Evolutionary conservation across 2,797 vertebrate species (phyloP), one percentile per base, ranked within the genome.

Genomic region (Pipistrellus nathusii): DNA sequence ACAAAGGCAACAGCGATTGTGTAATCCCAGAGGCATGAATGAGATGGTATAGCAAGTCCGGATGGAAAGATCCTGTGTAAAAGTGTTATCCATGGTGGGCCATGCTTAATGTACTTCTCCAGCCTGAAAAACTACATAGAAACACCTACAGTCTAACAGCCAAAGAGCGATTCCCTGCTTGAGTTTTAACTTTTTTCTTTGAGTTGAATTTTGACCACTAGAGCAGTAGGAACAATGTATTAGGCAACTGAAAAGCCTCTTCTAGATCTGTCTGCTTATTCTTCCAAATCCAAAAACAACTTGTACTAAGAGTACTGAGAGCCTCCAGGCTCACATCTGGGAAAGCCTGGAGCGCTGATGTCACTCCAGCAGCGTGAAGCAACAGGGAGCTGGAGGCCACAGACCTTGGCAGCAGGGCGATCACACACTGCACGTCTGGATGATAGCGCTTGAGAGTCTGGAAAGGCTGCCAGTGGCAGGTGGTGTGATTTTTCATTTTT

Each of bases 321-420:
- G 35, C 51, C 53, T 84, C 46, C 6, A 30, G 62, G 72, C 48
- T 91, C 91, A 77, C 57, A 69, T 87, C 72, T 93, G 83, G 91
- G 90, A 90, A 94, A 83, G 66, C 48, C 53, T 59, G 66, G 80
- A 68, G 23, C 15, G 32, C 51, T 88, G 68, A 82, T 82, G 69
- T 85, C 85, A 93, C 80, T 41, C 62, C 57, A 27, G 25, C 44
- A 44, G 35, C 25, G 21, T 6, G 55, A 62, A 93, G 57, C 72
- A 38, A 38, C 27, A 23, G 30, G 38, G 32, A 78, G 48, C 27
- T 23, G 57, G 27, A 78, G 83, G 69, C 44, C 62, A 73, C 41
- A 48, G n/a, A 51, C 14, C 35, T 78, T 76, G 62, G 44, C 80
- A 44, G 30, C 10, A 1, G 23, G 38, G 15, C 64, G 89, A 27